phyloP scores from a whole-genome alignment of 2,797 vertebrate genomes.

The Gymnoscopelus braueri region DNA sequence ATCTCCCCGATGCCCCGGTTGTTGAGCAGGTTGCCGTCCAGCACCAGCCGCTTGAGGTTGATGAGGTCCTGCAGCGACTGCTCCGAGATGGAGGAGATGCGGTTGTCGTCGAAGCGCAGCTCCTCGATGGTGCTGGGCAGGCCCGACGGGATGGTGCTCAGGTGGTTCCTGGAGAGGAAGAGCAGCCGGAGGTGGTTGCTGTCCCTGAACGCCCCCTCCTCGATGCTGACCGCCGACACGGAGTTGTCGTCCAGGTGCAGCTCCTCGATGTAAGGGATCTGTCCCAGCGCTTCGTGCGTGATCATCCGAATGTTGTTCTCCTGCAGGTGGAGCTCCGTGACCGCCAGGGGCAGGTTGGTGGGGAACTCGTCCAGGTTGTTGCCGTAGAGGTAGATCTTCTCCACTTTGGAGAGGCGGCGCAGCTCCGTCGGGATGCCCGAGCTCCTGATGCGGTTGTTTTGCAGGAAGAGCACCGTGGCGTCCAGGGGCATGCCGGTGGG shows the following conservation, averaged over 20 bases:
- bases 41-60: slow-evolving; percentile 95
- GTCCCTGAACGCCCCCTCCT: slow-evolving; percentile 97
- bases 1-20: slow-evolving; percentile 95
- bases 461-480: slow-evolving; percentile 98
- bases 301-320: slow-evolving; percentile 99
- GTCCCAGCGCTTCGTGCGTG: slow-evolving; percentile 93
- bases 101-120: slow-evolving; percentile 98
- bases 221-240: slow-evolving; percentile 97
- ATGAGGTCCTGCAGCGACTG: slow-evolving; percentile 96
- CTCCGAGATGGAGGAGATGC: slow-evolving; percentile 97
- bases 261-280: slow-evolving; percentile 98
- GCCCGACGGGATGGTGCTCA: slow-evolving; percentile 96
- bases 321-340: slow-evolving; percentile 98
- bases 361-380: slow-evolving; percentile 99
- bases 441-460: slow-evolving; percentile 99
- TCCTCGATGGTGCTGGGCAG: slow-evolving; percentile 98
- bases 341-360: slow-evolving; percentile 93
- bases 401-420: slow-evolving; percentile 89
- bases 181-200: slow-evolving; percentile 95
- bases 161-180: slow-evolving; percentile 98
- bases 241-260: slow-evolving; percentile 99
- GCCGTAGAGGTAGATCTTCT: slow-evolving; percentile 98
- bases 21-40: slow-evolving; percentile 98
- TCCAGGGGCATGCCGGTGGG: slow-evolving; percentile 95
- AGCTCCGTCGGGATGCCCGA: slow-evolving; percentile 96